Base-by-base conservation (phyloP, 37 sponge, comb jelly and placozoan species). In the Halichondria panicea region DNA sequence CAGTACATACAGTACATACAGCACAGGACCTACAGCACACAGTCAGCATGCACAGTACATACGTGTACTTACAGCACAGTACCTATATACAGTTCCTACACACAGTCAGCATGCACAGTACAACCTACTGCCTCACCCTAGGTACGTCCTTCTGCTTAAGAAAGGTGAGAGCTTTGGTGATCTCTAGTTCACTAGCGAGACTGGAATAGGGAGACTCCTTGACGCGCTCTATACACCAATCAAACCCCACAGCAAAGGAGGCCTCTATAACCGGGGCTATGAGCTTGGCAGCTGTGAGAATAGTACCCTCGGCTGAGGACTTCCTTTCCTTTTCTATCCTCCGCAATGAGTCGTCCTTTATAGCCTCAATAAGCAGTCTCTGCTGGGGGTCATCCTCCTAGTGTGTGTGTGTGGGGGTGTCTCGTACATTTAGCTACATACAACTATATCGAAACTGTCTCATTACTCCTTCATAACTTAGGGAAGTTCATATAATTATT, bases 151-250 rank as follows among this genome's bases (percentile, higher is more conserved):
- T 97, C 76, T 82, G 75, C 78, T 84, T 94, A 46, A 97, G 91
- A 66, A 72, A 97, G 44, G 92, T 91, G 39, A 91, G 62, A 2
- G 90, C 98, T 63, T 97, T 97, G 25, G 93, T 91, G 63, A 97
- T 91, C 83, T 97, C 98, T 64, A 97, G 81, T 64, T 97, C 98
- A 74, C 88, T 85, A 54, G 93, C 81, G 66, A 97, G 88, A 36
- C 94, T 91, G 0, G 75, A 73, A 55, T 97, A 91, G 34, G 45
- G 83, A 4, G 98, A 97, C 15, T 53, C 70, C 44, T 63, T 74
- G 32, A 97, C 98, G 22, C 81, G 70, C 64, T 94, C 98, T 40
- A 97, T 92, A 71, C 95, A 94, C 98, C 98, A 97, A 69, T 97
- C 98, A 91, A 94, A 97, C 19, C 98, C 98, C 50, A 74, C 79